Percentiles rank a stretch among this genome's conserved stretches.
phyloP scores from a whole-genome alignment of 2,888 invertebrate species.

The Tetragonisca angustula region DNA sequence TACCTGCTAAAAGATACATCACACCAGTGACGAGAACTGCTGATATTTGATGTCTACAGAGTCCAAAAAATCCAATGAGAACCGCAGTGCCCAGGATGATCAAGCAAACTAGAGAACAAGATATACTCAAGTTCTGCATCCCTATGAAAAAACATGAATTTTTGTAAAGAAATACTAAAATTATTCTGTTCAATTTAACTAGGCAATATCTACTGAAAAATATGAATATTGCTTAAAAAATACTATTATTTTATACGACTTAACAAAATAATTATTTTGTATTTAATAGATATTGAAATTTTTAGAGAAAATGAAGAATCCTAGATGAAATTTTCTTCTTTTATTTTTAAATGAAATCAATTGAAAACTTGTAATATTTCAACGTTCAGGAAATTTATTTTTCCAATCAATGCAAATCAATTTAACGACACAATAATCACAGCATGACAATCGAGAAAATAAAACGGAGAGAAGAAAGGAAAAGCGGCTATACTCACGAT shows the following conservation, averaged over 20 bases:
- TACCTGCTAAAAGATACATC: slow-evolving; percentile 96
- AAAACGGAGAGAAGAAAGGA: slow-evolving; percentile 27
- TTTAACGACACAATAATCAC: background rate
- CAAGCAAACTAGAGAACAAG: slow-evolving; percentile 95
- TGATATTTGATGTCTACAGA: slow-evolving; percentile 96
- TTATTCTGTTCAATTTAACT: background rate
- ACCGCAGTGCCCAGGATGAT: slow-evolving; percentile 95
- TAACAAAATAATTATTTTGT: too few relatives aligned
- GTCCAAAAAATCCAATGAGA: slow-evolving; percentile 94
- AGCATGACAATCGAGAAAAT: background rate
- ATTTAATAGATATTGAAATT: background rate
- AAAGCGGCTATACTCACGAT: slow-evolving; percentile 79
- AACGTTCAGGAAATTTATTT: background rate
- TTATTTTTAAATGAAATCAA: background rate
- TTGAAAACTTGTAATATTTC: background rate
- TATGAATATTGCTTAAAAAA: background rate
- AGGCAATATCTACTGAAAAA: background rate
- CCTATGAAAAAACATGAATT: slow-evolving; percentile 85
- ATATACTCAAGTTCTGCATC: slow-evolving; percentile 98
- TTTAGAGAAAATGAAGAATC: background rate
- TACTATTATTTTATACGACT: background rate
- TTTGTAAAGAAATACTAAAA: background rate
- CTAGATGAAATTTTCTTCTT: background rate
- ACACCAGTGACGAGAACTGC: slow-evolving; percentile 97
- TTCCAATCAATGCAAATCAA: background rate